Evolutionary conservation across 2,888 invertebrate genomes (phyloP), one percentile per base, ranked within the genome.

Genomic region (Helicoverpa assulta): DNA sequence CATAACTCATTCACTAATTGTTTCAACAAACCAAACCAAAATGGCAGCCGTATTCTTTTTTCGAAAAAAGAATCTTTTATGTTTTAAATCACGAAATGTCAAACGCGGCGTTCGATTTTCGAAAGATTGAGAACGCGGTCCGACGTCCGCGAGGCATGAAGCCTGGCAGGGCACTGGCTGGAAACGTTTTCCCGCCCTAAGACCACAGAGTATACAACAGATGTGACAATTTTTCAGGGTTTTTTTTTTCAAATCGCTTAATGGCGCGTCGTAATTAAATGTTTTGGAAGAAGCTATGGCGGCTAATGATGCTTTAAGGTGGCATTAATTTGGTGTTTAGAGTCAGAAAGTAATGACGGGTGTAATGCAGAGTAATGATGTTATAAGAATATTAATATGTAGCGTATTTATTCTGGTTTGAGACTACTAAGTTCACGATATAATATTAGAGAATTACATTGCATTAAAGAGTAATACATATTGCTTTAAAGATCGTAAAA

Each of bases 121-220:
- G 80, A 90, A 90, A 85, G 83, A 70, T 66, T 80, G 80, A 81
- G 78, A 71, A 67, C 70, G 73, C 78, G 73, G 71, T 72, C 76
- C 73, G 82, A 82, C 92, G 89, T 86, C 91, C 88, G 85, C 80
- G 67, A 84, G 81, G 87, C 89, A 84, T 86, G 86, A 85, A 81
- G 89, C 89, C 89, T 85, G 80, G 85, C 86, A 88, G 90, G 86
- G 89, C 87, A 94, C 94, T 94, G 82, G 75, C 70, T 86, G 88
- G 82, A 88, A 90, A 88, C 80, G 82, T 84, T 91, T 92, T 92
- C 93, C 91, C 92, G 91, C 92, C 92, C 92, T 91, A 82, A 81
- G 69, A 79, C 73, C 89, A 88, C 78, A 90, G 91, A 91, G 78
- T 86, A 90, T 79, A 74, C 75, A 80, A 79, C 78, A 87, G 86